Evolutionary conservation across 2,888 invertebrate genomes (phyloP), one percentile per base, ranked within the genome.

Genomic region (Orthonychiurus folsomi): DNA sequence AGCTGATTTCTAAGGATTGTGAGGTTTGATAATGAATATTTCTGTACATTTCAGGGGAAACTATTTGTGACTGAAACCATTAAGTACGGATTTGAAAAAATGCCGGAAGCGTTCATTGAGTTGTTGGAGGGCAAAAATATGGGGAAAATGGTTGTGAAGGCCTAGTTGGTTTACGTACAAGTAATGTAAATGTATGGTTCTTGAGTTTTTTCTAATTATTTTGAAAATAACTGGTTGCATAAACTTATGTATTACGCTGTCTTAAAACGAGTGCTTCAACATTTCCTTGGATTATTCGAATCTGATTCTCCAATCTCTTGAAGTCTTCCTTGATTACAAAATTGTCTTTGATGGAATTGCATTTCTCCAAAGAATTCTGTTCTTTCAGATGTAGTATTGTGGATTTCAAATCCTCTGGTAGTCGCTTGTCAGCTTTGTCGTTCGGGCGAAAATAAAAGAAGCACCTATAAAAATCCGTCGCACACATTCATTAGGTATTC

Each of bases 381-480:
- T 37, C 37, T 37, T 37, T 37, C 9, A 37, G 37, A 9, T 15
- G 37, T 9, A 88, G 89, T 55, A 88, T 82, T 55, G 83, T 84
- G 57, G 83, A 79, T 70, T 89, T 84, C 61, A 89, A 78, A 50
- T 89, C 86, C 73, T 84, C 85, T 0, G 89, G 89, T 73, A 85
- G 79, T 73, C 87, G 82, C 60, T 81, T 85, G 73, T 90, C 90
- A 59, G 89, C 79, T 0, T 89, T 89, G 76, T 90, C 89, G 73
- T 90, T 89, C 0, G 89, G 89, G 61, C 86, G 80, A 66, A 89
- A 84, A 66, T 86, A 85, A 53, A 89, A 81, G 9, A 84, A 82
- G 66, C 86, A 84, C 53, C 62, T 62, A 20, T 1, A 55, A 15
- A 55, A 1, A 37, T 37, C 15, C 37, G 15, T 37, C 37, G 15